These are phyloP conservation scores for Syrphus vitripennis DNA, from an alignment of 2,888 invertebrate genomes.

Conservation along the genomic window DNA sequence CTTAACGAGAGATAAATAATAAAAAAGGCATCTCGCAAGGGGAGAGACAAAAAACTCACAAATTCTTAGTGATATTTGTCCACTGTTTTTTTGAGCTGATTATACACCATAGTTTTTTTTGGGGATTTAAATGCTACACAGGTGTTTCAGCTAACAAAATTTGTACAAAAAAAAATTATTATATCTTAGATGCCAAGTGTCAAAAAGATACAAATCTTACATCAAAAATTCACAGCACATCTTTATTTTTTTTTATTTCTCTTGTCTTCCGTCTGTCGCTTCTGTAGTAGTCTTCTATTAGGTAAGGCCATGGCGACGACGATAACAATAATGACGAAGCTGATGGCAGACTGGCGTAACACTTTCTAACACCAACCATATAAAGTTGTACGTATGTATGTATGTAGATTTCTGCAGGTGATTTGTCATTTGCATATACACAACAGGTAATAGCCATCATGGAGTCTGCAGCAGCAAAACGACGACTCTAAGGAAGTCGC, in stretches of 20 bases:
- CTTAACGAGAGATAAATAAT: slow-evolving; percentile 47
- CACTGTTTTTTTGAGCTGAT: slow-evolving; percentile 1
- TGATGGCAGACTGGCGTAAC: slow-evolving; percentile 44
- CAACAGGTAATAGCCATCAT: slow-evolving; percentile 61
- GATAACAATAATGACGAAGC: background rate
- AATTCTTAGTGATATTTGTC: slow-evolving; percentile 54
- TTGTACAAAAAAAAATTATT: slow-evolving; percentile 37
- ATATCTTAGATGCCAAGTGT: slow-evolving; percentile 54
- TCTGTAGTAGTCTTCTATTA: slow-evolving; percentile 35
- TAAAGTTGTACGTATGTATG: background rate
- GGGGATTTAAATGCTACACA: slow-evolving; percentile 48
- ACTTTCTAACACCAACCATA: slow-evolving; percentile 63
- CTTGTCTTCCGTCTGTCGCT: background rate
- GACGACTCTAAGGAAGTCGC: slow-evolving; percentile 46
- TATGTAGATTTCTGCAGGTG: slow-evolving; percentile 14
- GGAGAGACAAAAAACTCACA: background rate
- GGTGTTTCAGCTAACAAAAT: slow-evolving; percentile 51
- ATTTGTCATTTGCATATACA: slow-evolving; percentile 68
- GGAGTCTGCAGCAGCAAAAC: slow-evolving; percentile 33
- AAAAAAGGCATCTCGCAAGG: background rate
- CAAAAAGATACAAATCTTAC: slow-evolving; percentile 31
- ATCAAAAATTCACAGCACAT: slow-evolving; percentile 64
- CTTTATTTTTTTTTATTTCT: slow-evolving; percentile 10
- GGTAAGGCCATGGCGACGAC: slow-evolving; percentile 38
- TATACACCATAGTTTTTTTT: background rate